A percentile compares a stretch with the other conserved stretches of the same genome.
These are phyloP conservation scores for Arctia plantaginis DNA, from an alignment of 2,888 invertebrate species.

Conservation along the genomic window DNA sequence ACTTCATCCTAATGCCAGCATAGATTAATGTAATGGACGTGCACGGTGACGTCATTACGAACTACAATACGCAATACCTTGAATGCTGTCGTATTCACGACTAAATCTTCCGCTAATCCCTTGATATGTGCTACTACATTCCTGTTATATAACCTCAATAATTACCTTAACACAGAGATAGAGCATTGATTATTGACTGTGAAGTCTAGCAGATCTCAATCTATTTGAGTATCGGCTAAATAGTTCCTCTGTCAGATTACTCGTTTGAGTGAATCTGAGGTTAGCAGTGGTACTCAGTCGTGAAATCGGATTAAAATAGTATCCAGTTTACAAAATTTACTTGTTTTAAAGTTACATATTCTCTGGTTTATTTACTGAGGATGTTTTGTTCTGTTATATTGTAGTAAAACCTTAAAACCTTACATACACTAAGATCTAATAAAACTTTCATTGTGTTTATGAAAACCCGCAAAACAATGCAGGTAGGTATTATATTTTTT, in stretches of 20 bases:
- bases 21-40: not conserved
- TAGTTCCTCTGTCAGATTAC: conserved; percentile 12
- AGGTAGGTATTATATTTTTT: too few species aligned
- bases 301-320: conserved; percentile 2
- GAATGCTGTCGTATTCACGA: not conserved
- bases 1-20: not conserved
- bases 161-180: conserved; percentile 1
- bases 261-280: conserved; percentile 2
- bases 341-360: not conserved
- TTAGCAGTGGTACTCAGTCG: not conserved
- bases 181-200: conserved; percentile 3
- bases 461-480: too few species aligned
- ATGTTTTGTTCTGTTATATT: not conserved
- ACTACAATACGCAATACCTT: not conserved
- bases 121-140: not conserved
- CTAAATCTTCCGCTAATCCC: not conserved
- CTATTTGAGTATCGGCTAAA: conserved; percentile 6
- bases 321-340: not conserved
- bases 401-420: not conserved
- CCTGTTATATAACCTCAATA: not conserved
- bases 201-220: not conserved
- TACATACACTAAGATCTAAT: too few species aligned
- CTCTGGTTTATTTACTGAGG: not conserved
- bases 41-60: not conserved
- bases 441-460: too few species aligned